These are phyloP conservation scores for Salvelinus alpinus DNA, from an alignment of 2,113 vertebrate species.

Conservation along the genomic window DNA sequence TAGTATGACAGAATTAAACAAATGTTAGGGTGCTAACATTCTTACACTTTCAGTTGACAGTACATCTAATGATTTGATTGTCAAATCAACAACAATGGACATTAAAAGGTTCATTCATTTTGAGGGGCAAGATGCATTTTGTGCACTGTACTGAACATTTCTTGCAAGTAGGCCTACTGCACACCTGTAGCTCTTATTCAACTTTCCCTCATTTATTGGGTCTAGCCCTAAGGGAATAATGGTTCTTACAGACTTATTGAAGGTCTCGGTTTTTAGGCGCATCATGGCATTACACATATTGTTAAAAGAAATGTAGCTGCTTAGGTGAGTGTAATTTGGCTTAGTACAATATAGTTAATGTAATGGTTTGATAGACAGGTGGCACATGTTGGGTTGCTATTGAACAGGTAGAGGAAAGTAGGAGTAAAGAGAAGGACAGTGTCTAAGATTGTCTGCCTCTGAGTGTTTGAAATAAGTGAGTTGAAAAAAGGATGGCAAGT, in stretches of 20 bases:
- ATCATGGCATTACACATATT: background rate
- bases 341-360: conserved; percentile 16
- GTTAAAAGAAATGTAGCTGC: background rate
- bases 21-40: background rate
- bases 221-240: background rate
- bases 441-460: conserved; percentile 39
- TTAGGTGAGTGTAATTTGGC: conserved; percentile 13
- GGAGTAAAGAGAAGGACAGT: conserved; percentile 28
- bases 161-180: background rate
- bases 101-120: background rate
- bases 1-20: no score
- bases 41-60: background rate
- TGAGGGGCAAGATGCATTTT: background rate
- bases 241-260: background rate
- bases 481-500: background rate
- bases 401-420: conserved; percentile 35
- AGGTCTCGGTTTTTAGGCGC: background rate
- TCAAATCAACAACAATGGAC: background rate
- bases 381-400: conserved; percentile 33
- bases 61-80: background rate
- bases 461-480: conserved; percentile 24
- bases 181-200: background rate
- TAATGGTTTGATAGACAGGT: background rate
- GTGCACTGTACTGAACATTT: no score
- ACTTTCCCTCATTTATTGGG: background rate